These are phyloP conservation scores for Drosophila multiciliata DNA, from an alignment of 2,888 invertebrate genomes.

Conservation along the genomic window DNA sequence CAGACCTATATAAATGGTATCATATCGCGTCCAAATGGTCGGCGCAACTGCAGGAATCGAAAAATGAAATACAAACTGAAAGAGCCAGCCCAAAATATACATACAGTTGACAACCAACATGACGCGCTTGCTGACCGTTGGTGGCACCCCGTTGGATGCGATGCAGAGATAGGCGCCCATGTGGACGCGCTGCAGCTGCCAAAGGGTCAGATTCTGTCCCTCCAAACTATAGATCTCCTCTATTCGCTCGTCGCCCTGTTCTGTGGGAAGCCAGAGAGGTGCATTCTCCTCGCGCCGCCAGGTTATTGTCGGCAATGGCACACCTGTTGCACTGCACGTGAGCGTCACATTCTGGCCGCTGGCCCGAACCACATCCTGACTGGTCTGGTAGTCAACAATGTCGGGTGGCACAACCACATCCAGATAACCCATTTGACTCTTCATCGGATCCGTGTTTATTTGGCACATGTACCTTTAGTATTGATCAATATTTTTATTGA, in stretches of 20 bases:
- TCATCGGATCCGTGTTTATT: conserved; percentile 97
- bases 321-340: conserved; percentile 94
- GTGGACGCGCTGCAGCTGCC: conserved; percentile 78
- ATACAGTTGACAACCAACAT: conserved; percentile 84
- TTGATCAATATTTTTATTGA: background rate
- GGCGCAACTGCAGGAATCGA: conserved; percentile 80
- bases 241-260: conserved; percentile 32
- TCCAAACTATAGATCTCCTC: conserved; percentile 81
- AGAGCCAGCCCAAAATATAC: conserved; percentile 23
- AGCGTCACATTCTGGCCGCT: conserved; percentile 95
- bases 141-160: conserved; percentile 85
- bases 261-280: conserved; percentile 71
- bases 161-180: conserved; percentile 85
- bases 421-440: conserved; percentile 93
- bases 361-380: conserved; percentile 93
- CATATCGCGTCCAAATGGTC: conserved; percentile 82
- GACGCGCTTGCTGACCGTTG: conserved; percentile 84
- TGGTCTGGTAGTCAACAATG: conserved; percentile 93
- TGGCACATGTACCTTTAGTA: conserved; percentile 92
- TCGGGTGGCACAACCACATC: conserved; percentile 95
- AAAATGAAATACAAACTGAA: background rate
- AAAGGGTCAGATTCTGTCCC: conserved; percentile 81
- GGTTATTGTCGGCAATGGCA: conserved; percentile 93
- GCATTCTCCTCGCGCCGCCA: conserved; percentile 94
- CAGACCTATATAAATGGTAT: conserved; percentile 82